phyloP scores from a whole-genome alignment of 2,888 invertebrate species.

The Drosophila stalkeri region DNA sequence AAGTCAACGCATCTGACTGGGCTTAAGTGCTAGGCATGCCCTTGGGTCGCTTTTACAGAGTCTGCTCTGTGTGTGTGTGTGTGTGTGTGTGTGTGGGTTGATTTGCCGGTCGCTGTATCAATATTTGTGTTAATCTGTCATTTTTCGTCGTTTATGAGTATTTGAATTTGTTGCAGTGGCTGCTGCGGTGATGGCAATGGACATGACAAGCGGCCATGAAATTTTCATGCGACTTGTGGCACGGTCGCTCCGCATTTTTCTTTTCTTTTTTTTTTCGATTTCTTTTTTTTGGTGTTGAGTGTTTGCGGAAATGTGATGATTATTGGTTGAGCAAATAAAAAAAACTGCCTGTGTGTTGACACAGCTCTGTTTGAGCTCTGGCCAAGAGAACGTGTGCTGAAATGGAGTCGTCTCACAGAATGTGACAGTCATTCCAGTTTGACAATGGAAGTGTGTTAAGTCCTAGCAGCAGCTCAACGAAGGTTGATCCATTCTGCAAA shows the following conservation, averaged over 20 bases:
- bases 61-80: conserved; percentile 1
- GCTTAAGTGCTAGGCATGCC: conserved; percentile 54
- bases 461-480: neutral
- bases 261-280: neutral
- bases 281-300: conserved; percentile 28
- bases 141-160: conserved; percentile 80
- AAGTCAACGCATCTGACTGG: conserved; percentile 61
- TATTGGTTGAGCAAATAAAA: conserved; percentile 74
- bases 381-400: conserved; percentile 27
- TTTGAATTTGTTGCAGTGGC: conserved; percentile 70
- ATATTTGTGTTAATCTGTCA: conserved; percentile 81
- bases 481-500: neutral
- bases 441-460: conserved; percentile 12
- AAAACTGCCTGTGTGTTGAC: conserved; percentile 54
- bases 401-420: conserved; percentile 45
- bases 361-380: conserved; percentile 33
- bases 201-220: conserved; percentile 58
- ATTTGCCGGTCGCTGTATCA: conserved; percentile 65
- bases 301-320: conserved; percentile 79
- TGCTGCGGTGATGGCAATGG: conserved; percentile 20
- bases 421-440: conserved; percentile 32
- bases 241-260: conserved; percentile 9
- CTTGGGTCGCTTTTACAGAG: conserved; percentile 27
- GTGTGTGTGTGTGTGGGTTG: conserved; percentile 23
- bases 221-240: conserved; percentile 64